Base-by-base conservation (phyloP, 1,140 invertebrate genomes). In the Drosophila miranda region DNA sequence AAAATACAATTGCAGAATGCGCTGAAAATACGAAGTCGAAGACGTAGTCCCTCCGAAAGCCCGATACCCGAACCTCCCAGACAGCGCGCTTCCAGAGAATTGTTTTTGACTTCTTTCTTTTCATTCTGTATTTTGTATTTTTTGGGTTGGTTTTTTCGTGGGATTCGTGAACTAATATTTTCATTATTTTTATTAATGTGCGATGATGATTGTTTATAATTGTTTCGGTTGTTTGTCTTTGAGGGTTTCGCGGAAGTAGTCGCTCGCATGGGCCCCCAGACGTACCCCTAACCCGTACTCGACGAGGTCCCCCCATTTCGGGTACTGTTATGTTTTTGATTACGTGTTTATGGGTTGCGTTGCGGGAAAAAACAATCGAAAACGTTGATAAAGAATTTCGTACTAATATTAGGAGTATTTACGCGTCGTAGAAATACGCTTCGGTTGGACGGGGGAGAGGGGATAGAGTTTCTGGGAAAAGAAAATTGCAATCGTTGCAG, bases 181-280 rank as follows among this genome's bases (percentile, higher is more conserved):
- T 9, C 14, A 59, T 55, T 54, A 71, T 52, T 76, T 57, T 60
- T 78, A 42, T 74, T 70, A 82, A 74, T 82, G 52, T 70, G 26
- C 34, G 34, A 13, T 74, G 61, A 69, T 69, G 69, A 63, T 73
- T 55, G 59, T 64, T 66, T 55, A 61, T 38, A 56, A 43, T 61
- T 63, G 54, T 34, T 34, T 44, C 54, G 56, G 57, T 21, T 55
- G 41, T 54, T 59, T 14, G 26, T 14, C 21, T 62, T 64, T 49
- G 58, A 11, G 43, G 46, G 58, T 51, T 57, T 70, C 59, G 67
- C 79, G 78, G 78, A 82, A 82, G 78, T 82, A 57, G 61, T 68
- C 53, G 34, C 19, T 26, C 23, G 23, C 49, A 30, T 7, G 48
- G 19, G 4, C 4, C 11, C 34, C 11, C 34, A 11, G 34, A 1